Base-by-base conservation (phyloP, 2,113 vertebrate species). In the Labeo catla region DNA sequence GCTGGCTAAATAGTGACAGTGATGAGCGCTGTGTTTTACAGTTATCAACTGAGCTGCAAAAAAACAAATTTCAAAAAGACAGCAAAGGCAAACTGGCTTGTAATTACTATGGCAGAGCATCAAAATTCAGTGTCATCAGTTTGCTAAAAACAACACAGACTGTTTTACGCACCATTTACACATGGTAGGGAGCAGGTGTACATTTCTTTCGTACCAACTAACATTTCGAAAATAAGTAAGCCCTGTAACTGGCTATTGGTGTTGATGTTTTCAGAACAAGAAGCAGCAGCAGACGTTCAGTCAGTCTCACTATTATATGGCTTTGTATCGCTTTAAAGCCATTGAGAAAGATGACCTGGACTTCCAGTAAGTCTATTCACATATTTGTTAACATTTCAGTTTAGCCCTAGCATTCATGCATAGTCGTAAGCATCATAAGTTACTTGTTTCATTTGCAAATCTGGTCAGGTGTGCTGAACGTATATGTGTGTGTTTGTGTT, bases 291-390 rank as follows among this genome's bases (percentile, higher is more conserved):
- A 0, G 63, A 94, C 65, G 88, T 98, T 96, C 88, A 95, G 93
- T 84, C 97, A 98, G 93, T 95, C 97, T 50, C 96, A 99, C 88
- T 99, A 98, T 63, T 99, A 98, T 13, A 95, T 97, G 92, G 97
- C 97, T 4, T 94, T 98, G 83, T 98, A 98, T 86, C 96, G 96
- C 77, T 98, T 98, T 92, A 98, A 97, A 94, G 97, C 97, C 81
- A 91, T 97, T 87, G 97, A 98, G 92, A 99, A 98, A 84, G 97
- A 98, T 0, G 97, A 98, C 88, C 94, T 98, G 91, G 97, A 98
- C 88, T 96, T 98, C 88, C 98, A 98, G 98, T 99, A 90, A 91
- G 97, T 95, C 50, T n/a, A 8, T 84, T 66, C 52, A 65, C 77
- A 28, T 70, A 12, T 61, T 57, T 45, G 0, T 65, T 12, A 13